Percentiles rank a stretch among this genome's conserved stretches.
Evolutionary conservation across 2,797 vertebrate genomes (phyloP).

Genomic region (Diplodus sargus): DNA sequence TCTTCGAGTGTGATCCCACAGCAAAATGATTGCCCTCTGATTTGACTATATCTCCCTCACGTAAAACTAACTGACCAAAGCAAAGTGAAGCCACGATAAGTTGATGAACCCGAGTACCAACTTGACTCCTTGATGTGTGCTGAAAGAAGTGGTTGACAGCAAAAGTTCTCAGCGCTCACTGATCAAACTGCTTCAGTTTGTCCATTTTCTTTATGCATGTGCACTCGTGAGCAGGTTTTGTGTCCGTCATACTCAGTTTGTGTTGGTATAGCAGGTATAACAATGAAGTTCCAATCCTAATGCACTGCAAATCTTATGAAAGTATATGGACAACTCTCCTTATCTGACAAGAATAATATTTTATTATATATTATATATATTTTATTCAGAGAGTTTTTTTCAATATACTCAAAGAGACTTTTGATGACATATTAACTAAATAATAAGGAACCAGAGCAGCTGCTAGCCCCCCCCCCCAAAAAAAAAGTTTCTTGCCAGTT

Average conservation of each 20-base stretch:
- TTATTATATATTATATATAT: too few species aligned
- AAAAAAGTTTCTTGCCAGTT: too few species aligned
- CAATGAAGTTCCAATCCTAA: background rate
- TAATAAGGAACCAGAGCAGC: background rate
- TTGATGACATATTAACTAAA: background rate
- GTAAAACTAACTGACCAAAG: background rate
- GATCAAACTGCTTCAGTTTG: background rate
- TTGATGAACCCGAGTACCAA: background rate
- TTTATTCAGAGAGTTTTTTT: background rate
- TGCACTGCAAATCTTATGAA: background rate
- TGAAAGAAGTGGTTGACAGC: background rate
- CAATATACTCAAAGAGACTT: background rate
- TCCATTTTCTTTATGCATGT: background rate
- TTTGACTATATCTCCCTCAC: background rate
- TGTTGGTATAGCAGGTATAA: background rate
- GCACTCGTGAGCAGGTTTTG: background rate
- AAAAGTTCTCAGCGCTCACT: background rate
- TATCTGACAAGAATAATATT: background rate
- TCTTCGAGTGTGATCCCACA: background rate
- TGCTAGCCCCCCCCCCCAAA: too few species aligned
- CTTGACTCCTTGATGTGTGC: background rate
- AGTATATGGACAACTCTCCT: background rate
- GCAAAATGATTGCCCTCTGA: background rate
- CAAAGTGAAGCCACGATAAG: background rate
- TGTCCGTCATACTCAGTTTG: background rate